phyloP scores from a whole-genome alignment of 2,797 vertebrate genomes.

The Psittacula echo region DNA sequence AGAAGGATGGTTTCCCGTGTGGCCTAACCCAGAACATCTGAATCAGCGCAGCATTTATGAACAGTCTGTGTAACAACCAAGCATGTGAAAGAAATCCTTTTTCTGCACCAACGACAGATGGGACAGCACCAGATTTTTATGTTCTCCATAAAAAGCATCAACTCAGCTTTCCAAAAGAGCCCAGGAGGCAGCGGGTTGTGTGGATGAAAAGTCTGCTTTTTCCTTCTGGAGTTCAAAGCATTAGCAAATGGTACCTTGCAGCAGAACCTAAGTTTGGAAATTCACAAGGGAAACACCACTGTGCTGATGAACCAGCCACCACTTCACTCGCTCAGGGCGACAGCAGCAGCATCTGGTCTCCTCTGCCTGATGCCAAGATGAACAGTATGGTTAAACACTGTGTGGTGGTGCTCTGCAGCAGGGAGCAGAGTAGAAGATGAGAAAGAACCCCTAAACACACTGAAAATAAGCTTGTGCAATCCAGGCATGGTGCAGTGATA shows the following conservation, averaged over 20 bases:
- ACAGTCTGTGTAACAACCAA: not conserved
- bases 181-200: rapidly evolving
- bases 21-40: not conserved
- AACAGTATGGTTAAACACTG: not conserved
- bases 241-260: not conserved
- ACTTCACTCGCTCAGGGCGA: not conserved
- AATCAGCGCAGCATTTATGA: not conserved
- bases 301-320: not conserved
- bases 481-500: not conserved
- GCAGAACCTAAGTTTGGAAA: not conserved
- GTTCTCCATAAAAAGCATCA: not conserved
- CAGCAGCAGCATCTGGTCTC: not conserved
- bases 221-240: not conserved
- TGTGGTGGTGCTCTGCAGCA: not conserved
- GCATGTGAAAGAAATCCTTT: not conserved
- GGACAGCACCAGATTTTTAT: not conserved
- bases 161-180: not conserved
- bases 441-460: not conserved
- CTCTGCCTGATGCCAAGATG: rapidly evolving
- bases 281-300: not conserved
- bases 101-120: not conserved
- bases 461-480: not conserved
- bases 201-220: not conserved
- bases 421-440: not conserved
- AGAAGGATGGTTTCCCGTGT: rapidly evolving